Evolutionary conservation across 2,888 invertebrate genomes (phyloP).

Genomic region (Drosophila anceps): DNA sequence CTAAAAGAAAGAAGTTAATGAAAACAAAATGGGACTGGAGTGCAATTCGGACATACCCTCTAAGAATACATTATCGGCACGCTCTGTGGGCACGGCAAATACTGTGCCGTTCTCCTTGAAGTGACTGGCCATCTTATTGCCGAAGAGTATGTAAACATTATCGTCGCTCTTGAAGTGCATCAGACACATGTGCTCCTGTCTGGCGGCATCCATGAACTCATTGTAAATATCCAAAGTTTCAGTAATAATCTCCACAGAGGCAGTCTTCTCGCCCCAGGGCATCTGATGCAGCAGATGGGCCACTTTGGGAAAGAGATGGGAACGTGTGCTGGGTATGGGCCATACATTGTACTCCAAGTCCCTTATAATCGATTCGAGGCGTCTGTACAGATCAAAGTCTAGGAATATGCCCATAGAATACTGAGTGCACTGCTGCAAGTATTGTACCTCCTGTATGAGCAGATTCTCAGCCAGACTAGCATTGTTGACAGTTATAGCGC

Average conservation of each 20-base stretch:
- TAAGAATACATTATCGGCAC: conserved; percentile 77
- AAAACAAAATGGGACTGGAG: rapidly evolving
- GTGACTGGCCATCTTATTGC: conserved; percentile 82
- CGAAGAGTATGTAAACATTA: conserved; percentile 84
- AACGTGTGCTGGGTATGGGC: conserved; percentile 82
- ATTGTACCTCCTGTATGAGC: conserved; percentile 84
- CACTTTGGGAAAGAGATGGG: conserved; percentile 82
- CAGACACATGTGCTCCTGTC: conserved; percentile 83
- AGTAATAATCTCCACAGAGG: conserved; percentile 84
- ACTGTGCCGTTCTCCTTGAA: conserved; percentile 84
- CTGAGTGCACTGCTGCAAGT: conserved; percentile 83
- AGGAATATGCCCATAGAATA: conserved; percentile 84
- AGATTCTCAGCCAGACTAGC: conserved; percentile 80
- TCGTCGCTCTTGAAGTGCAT: conserved; percentile 84
- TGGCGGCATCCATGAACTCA: conserved; percentile 84
- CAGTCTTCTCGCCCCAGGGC: conserved; percentile 84
- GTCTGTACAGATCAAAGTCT: conserved; percentile 81
- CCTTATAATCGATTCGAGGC: conserved; percentile 76
- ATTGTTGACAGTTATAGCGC: conserved; percentile 81
- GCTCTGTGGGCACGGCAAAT: conserved; percentile 83
- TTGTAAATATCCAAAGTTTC: conserved; percentile 83
- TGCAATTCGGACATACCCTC: conserved; percentile 65
- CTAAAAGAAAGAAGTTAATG: conserved; percentile 59
- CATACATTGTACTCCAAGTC: conserved; percentile 85
- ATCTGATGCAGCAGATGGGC: conserved; percentile 84